Base-by-base conservation (phyloP, 2,888 invertebrate genomes). In the Rhogogaster chlorosoma region DNA sequence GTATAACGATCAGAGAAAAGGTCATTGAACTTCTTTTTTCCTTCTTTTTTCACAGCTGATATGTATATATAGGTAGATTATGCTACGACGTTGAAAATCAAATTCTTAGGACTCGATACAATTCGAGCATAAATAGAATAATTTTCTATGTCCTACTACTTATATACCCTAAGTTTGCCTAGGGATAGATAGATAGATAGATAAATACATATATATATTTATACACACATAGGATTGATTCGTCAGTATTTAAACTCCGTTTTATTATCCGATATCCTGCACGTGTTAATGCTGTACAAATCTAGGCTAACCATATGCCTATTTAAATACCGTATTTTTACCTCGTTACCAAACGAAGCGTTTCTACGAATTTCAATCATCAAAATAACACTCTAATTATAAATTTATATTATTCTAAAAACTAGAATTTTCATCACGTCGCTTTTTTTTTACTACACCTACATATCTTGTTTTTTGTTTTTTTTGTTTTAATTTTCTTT, bases 291-390 rank as follows among this genome's bases (percentile, higher is more conserved):
- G 32, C 32, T 29, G 77, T 29, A n/a, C 18, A 29, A 77, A 77
- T 77, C 49, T 45, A 77, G 49, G 75, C 75, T 45, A 77, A 77
- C 77, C 29, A 49, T 29, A 49, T 45, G 29, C 77, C 80, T 57
- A 49, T 80, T 80, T 26, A 80, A 80, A 57, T 61, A 61, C 57
- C 80, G 61, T 80, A 80, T 80, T 80, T 80, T 61, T 80, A 80
- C 80, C 57, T 80, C 80, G 61, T 80, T 80, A 80, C 80, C 80
- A 61, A 32, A 57, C 29, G n/a, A 75, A 77, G 49, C 77, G 61
- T 61, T 80, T 80, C 80, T 57, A n/a, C 12, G 80, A 80, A 80
- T 80, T 61, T 80, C 61, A 80, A 80, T 80, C 36, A 80, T 80
- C 49, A 29, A 42, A 80, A 80, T 80, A 80, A 80, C 80, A 80